Evolutionary conservation across 2,797 vertebrate species (phyloP).

Genomic region (Parauchenoglanis punctatus): DNA sequence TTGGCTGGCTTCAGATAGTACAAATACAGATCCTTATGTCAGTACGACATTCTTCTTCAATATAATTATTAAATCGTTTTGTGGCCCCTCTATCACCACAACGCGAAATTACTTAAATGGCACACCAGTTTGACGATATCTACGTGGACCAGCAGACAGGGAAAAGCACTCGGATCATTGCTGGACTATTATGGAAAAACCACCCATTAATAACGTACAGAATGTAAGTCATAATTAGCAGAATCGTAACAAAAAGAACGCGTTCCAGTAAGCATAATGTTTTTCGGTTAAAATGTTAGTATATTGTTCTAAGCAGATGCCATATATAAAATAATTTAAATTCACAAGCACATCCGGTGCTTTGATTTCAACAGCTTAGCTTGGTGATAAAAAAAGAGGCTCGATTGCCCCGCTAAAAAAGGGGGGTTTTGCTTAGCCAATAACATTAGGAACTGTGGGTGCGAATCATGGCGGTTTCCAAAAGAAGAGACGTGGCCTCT

Average conservation of each 20-base stretch:
- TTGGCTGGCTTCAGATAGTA: neutral
- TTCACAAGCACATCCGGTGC: conserved; percentile 60
- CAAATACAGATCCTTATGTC: conserved; percentile 22
- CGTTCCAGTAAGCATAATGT: neutral
- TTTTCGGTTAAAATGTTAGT: neutral
- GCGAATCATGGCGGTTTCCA: conserved; percentile 69
- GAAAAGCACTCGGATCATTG: conserved; percentile 33
- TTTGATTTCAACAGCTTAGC: conserved; percentile 64
- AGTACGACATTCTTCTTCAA: conserved; percentile 66
- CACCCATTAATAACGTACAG: neutral
- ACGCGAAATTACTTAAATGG: conserved; percentile 77
- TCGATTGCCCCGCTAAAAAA: conserved; percentile 65
- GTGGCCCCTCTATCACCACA: conserved; percentile 71
- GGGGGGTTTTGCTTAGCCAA: conserved; percentile 47
- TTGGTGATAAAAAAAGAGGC: conserved; percentile 63
- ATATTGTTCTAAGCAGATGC: conserved; percentile 31
- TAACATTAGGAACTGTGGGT: conserved; percentile 66
- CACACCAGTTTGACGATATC: conserved; percentile 75
- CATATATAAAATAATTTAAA: conserved; percentile 63
- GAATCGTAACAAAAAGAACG: neutral
- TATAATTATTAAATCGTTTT: conserved; percentile 82
- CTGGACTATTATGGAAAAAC: conserved; percentile 6
- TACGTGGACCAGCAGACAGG: conserved; percentile 57
- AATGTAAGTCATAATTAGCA: neutral
- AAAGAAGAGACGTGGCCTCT: conserved; percentile 48